Evolutionary conservation across 2,113 vertebrate genomes (phyloP), one percentile per base, ranked within the genome.

Genomic region (Cyphotilapia sp.): DNA sequence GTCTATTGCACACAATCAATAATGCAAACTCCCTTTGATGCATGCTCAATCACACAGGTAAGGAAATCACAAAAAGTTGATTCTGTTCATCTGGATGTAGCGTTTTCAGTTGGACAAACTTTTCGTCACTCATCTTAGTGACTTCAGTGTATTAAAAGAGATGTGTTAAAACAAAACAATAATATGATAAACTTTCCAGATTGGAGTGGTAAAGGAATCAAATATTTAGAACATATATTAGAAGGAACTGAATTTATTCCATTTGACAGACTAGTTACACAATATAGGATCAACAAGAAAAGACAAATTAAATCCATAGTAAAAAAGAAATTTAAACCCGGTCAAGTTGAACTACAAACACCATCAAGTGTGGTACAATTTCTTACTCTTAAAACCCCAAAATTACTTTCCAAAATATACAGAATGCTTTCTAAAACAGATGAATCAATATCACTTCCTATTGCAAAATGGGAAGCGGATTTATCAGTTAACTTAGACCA

Each of bases 281-380:
- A 54, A 12, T 12, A 54, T 54, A 0, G n/a, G 53, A 54, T 54
- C n/a, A 54, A 24, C 53, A 54, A 1, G 6, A 54, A 54, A 54
- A 54, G 5, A 12, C 9, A 54, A 54, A 22, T 53, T 22, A 53
- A 4, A 53, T 53, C 2, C 5, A 53, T 53, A 22, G 2, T 22
- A 11, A 53, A 53, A 53, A 53, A 22, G 19, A 53, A 22, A 11
- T 11, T 53, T 22, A 22, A 22, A 22, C 19, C 0, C 0, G 1
- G 51, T 22, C 51, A 53, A 53, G 51, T 22, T 53, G 19, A 53
- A 53, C 9, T 4, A 4, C 51, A 22, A 53, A 53, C 51, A 22
- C 19, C 19, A n/a, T 1, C 51, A 6, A 22, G 51, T 53, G 0
- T 22, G 5, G 9, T 53, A 0, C 51, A 53, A 22, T 53, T 53